A percentile compares a stretch with the other conserved stretches of the same genome.
These are phyloP conservation scores for Emys orbicularis DNA, from an alignment of 2,797 vertebrate species.

Conservation along the genomic window DNA sequence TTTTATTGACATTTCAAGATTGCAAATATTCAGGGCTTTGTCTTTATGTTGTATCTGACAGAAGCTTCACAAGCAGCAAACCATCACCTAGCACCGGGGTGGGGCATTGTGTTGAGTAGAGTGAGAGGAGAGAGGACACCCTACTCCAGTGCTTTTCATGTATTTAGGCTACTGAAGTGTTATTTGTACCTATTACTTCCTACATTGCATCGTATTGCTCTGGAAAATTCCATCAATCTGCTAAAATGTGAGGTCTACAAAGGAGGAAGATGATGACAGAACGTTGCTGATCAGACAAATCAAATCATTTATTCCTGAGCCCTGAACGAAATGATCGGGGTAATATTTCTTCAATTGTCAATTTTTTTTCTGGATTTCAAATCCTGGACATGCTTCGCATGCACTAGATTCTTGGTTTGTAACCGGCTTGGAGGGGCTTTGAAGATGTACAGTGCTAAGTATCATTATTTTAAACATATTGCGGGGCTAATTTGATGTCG, in stretches of 20 bases:
- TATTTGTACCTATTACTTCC: not conserved
- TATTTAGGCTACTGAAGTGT: not conserved
- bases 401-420: not conserved
- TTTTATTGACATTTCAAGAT: too few species aligned
- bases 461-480: not conserved
- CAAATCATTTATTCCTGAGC: not conserved
- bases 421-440: not conserved
- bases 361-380: not conserved
- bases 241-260: not conserved
- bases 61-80: too few species aligned
- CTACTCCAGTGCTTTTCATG: too few species aligned
- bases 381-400: not conserved
- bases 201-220: not conserved
- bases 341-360: not conserved
- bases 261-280: not conserved
- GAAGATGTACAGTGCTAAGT: not conserved
- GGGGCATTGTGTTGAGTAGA: too few species aligned
- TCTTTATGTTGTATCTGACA: too few species aligned
- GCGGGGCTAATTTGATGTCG: not conserved
- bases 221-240: not conserved
- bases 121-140: too few species aligned
- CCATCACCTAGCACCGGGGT: too few species aligned
- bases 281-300: not conserved
- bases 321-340: not conserved
- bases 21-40: too few species aligned